These are phyloP conservation scores for Ibidorhyncha struthersii DNA, from an alignment of 2,113 vertebrate genomes.

Conservation along the genomic window DNA sequence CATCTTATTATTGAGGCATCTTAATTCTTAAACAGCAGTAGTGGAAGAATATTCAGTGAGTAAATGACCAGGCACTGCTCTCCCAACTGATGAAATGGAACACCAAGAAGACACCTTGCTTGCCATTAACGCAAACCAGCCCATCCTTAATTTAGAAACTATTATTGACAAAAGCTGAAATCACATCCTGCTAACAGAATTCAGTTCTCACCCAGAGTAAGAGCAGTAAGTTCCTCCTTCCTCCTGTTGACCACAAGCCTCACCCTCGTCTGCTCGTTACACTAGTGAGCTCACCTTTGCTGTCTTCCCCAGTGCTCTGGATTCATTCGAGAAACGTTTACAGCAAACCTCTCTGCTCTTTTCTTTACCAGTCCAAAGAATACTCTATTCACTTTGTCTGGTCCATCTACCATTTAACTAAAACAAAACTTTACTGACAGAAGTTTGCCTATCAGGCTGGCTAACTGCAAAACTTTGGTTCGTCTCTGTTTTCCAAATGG, in stretches of 20 bases:
- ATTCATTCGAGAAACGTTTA: not conserved
- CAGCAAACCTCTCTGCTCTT: not conserved
- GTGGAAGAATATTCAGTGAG: not conserved
- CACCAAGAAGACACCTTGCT: not conserved
- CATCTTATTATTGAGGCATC: not conserved
- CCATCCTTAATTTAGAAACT: not conserved
- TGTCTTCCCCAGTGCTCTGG: not conserved
- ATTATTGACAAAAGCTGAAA: not conserved
- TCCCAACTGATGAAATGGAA: not conserved
- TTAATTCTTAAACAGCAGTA: not conserved
- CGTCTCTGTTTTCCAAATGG: not conserved
- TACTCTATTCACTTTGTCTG: not conserved
- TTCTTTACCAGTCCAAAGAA: not conserved
- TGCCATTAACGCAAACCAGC: not conserved
- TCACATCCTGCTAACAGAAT: not conserved
- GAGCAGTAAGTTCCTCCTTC: not conserved
- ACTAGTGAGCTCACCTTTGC: not conserved
- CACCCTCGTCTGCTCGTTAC: not conserved
- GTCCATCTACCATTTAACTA: not conserved
- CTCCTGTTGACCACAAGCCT: not conserved
- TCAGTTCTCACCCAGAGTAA: not conserved
- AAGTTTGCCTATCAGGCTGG: not conserved
- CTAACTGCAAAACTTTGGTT: not conserved
- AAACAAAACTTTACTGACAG: not conserved
- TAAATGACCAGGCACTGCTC: not conserved